A percentile compares a stretch with the other conserved stretches of the same genome.
These are phyloP conservation scores for Phodopus roborovskii DNA, from an alignment of 2,113 vertebrate species.

Conservation along the genomic window DNA sequence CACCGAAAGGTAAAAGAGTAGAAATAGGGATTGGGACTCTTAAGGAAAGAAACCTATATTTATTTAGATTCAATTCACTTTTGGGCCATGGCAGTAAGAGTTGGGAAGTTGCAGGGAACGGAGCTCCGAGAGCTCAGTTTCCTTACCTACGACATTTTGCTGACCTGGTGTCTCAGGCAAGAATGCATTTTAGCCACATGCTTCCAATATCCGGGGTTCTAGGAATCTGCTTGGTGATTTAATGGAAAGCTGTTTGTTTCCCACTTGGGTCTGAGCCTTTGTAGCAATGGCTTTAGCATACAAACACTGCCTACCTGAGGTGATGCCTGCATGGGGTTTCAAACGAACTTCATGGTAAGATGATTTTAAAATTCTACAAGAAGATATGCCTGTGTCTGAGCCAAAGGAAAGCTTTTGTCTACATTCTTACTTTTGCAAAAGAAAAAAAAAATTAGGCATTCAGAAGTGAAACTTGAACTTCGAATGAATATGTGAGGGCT, in stretches of 20 bases:
- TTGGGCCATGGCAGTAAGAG: slow-evolving; percentile 82
- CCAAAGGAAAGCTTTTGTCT: background rate
- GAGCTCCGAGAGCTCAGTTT: slow-evolving; percentile 59
- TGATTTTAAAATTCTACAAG: slow-evolving; percentile 25
- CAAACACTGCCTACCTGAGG: slow-evolving; percentile 65
- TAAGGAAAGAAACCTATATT: slow-evolving; percentile 93
- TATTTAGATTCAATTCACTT: slow-evolving; percentile 88
- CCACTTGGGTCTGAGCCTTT: slow-evolving; percentile 2
- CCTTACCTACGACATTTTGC: slow-evolving; percentile 63
- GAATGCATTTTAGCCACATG: background rate
- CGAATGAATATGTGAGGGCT: slow-evolving; percentile 79
- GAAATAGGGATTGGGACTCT: slow-evolving; percentile 93
- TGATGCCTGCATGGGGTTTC: background rate
- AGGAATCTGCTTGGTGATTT: slow-evolving; percentile 58
- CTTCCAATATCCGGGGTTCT: slow-evolving; percentile 58
- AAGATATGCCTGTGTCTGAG: slow-evolving; percentile 16
- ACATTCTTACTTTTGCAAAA: slow-evolving; percentile 44
- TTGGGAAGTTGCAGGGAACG: slow-evolving; percentile 79
- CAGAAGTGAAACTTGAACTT: slow-evolving; percentile 71
- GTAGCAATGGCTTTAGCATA: background rate
- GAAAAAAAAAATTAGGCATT: slow-evolving; percentile 42
- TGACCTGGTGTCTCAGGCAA: slow-evolving; percentile 65
- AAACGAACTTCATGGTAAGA: slow-evolving; percentile 28
- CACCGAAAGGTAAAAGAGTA: slow-evolving; percentile 98
- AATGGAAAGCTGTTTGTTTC: background rate